Percentiles rank a stretch among this genome's conserved stretches.
Conservation (phyloP, 2,888 invertebrate species). For the Timandra comae region DNA sequence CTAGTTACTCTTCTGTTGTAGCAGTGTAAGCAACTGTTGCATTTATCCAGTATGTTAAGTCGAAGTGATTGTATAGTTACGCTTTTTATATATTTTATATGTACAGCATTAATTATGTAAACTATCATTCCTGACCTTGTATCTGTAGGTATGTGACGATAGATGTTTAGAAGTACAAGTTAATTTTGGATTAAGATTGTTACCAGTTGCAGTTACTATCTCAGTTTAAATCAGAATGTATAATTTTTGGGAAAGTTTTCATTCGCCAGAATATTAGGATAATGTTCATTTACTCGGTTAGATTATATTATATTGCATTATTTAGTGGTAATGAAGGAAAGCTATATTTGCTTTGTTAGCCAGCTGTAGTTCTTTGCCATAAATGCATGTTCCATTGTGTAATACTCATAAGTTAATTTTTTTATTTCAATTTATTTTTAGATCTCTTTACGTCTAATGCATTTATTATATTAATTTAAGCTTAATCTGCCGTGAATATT, state of each 20-base stretch:
- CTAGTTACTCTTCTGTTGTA: slow-evolving; percentile 41
- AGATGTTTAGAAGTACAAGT: slow-evolving; percentile 34
- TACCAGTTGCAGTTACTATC: slow-evolving; percentile 71
- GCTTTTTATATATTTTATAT: slow-evolving; percentile 56
- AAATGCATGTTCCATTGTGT: slow-evolving; percentile 77
- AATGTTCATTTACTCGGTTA: slow-evolving; percentile 12
- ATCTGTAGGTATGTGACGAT: slow-evolving; percentile 27
- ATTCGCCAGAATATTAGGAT: slow-evolving; percentile 9
- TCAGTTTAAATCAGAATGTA: slow-evolving; percentile 34
- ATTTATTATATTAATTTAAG: slow-evolving; percentile 66
- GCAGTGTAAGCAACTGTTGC: slow-evolving; percentile 59
- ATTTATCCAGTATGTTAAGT: slow-evolving; percentile 67
- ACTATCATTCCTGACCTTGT: slow-evolving; percentile 62
- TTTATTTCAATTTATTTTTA: slow-evolving; percentile 71
- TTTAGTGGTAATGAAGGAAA: slow-evolving; percentile 62
- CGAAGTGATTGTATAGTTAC: slow-evolving; percentile 67
- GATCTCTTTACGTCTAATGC: slow-evolving; percentile 76
- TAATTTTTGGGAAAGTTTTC: slow-evolving; percentile 25
- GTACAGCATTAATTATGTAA: slow-evolving; percentile 66
- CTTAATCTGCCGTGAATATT: slow-evolving; percentile 43
- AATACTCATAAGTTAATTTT: slow-evolving; percentile 75
- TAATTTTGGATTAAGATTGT: slow-evolving; percentile 56
- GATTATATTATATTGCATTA: slow-evolving; percentile 41
- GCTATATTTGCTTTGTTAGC: slow-evolving; percentile 74
- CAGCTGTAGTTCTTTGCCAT: slow-evolving; percentile 75